These are phyloP conservation scores for Myocastor coypus DNA, from an alignment of 2,113 vertebrate species.

Conservation along the genomic window DNA sequence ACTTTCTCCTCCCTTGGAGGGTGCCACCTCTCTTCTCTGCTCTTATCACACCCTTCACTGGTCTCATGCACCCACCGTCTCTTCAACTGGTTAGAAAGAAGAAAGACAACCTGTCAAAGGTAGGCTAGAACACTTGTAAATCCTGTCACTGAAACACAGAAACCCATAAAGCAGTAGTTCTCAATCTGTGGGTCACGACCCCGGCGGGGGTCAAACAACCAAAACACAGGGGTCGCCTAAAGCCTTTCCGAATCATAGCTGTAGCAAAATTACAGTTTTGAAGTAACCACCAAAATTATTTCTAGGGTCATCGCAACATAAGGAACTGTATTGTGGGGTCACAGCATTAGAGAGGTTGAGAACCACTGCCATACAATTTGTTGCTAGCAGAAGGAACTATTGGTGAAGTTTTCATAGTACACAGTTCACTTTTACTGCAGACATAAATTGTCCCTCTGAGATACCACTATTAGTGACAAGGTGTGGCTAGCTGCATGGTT, in stretches of 20 bases:
- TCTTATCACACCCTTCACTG: conserved; percentile 7
- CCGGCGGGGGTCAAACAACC: too few relatives aligned
- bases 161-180: too few relatives aligned
- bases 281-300: too few relatives aligned
- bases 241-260: too few relatives aligned
- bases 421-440: conserved; percentile 56
- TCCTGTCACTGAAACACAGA: background rate
- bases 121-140: background rate
- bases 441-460: conserved; percentile 41
- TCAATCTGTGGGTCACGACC: too few relatives aligned
- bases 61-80: background rate
- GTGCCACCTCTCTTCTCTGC: conserved; percentile 6
- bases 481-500: conserved; percentile 52
- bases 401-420: background rate
- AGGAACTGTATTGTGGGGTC: too few relatives aligned
- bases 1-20: background rate
- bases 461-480: background rate
- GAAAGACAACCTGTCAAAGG: background rate
- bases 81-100: background rate
- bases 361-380: too few relatives aligned
- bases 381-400: background rate
- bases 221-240: too few relatives aligned
- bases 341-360: too few relatives aligned
- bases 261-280: too few relatives aligned
- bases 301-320: too few relatives aligned